Base-by-base conservation (phyloP, 2,888 invertebrate genomes). In the Nemotelus pantherinus region DNA sequence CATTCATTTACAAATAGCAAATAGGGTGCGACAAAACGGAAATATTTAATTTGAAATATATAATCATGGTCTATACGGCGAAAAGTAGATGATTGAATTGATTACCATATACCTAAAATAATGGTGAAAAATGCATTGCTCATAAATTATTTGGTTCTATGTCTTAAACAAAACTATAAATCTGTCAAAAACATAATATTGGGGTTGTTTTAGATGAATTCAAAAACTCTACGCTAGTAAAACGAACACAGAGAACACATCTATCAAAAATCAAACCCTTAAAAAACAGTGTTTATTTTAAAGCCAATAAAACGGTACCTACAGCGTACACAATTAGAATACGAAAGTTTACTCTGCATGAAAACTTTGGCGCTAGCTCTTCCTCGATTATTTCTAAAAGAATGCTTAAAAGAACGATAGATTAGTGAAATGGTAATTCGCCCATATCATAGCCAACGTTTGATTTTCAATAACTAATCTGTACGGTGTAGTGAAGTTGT, bases 101-200 rank as follows among this genome's bases (percentile, higher is more conserved):
- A 77, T 77, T 77, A 77, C 77, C 77, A 77, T 77, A 77, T 77
- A 58, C 77, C 77, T 77, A 77, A 77, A 57, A 77, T 67, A 77
- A 41, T 77, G 25, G 48, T 9, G 43, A 57, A 76, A 41, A 45
- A 25, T 39, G 60, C 39, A 60, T 74, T 47, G 48, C 10, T 47
- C 25, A 48, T n/a, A n/a, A n/a, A 47, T 47, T 67, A 10, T 67
- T 67, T 43, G 39, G 9, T 64, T 64, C 6, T 60, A 25, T 25
- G 25, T 25, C 25, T 25, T 25, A 25, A 25, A 25, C 25, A 25
- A 25, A 25, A 25, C 25, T 25, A 25, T 25, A 25, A 25, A 25
- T 25, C 25, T 25, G 25, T 25, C 25, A 25, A 25, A 25, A 25
- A 25, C 25, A 25, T 25, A 25, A 25, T 25, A 25, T 25, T 25